Evolutionary conservation across 2,113 vertebrate species (phyloP).

Genomic region (Mirounga angustirostris): DNA sequence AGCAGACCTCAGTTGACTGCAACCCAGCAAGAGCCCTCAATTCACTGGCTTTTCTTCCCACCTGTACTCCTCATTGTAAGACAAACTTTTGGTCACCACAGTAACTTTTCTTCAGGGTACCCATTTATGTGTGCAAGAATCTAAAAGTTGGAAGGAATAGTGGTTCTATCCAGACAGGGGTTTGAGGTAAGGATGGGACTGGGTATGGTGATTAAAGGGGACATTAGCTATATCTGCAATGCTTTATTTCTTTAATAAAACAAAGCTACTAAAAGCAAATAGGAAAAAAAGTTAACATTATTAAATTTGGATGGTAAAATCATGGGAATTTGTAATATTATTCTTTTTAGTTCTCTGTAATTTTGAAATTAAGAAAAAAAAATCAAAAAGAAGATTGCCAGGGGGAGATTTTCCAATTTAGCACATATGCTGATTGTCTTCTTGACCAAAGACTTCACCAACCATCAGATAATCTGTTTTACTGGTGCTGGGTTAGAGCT

Average conservation of each 20-base stretch:
- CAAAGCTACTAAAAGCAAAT: conserved; percentile 25
- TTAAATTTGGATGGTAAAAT: conserved; percentile 60
- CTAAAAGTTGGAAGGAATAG: not conserved
- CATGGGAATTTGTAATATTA: conserved; percentile 36
- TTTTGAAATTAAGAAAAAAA: conserved; percentile 54
- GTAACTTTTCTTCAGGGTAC: not conserved
- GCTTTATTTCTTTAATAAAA: conserved; percentile 72
- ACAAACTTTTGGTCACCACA: not conserved
- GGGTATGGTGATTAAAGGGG: not conserved
- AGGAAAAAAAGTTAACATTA: conserved; percentile 36
- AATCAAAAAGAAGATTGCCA: not conserved
- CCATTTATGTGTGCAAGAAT: not conserved
- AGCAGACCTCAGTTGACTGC: not conserved
- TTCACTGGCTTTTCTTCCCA: not conserved
- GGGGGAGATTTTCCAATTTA: not conserved
- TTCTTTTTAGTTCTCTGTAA: conserved; percentile 41
- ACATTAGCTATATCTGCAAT: conserved; percentile 21
- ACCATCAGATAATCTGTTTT: not conserved
- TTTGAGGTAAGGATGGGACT: not conserved
- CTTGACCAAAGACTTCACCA: not conserved
- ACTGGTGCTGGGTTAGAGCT: not conserved
- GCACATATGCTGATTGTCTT: not conserved
- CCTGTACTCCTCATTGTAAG: not conserved
- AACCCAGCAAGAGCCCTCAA: not conserved
- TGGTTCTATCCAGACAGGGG: not conserved